phyloP scores from a whole-genome alignment of 2,888 invertebrate species.

The Agrilus mali region DNA sequence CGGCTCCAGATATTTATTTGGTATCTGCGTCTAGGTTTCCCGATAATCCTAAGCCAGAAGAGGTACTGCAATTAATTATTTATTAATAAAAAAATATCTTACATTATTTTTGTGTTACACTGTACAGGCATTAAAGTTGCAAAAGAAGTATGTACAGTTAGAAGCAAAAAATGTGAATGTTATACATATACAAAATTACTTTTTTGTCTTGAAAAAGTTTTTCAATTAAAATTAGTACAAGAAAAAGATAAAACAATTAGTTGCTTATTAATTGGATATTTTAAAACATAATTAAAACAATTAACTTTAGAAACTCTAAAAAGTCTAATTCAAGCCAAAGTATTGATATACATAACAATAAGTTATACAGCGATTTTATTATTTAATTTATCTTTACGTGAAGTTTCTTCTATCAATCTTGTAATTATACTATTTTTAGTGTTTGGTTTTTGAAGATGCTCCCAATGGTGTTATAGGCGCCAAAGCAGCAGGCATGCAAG shows the following conservation, averaged over 20 bases:
- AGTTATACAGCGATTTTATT: too few relatives aligned
- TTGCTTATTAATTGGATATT: too few relatives aligned
- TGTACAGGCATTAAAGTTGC: neutral
- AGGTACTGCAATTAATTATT: slow-evolving; percentile 20
- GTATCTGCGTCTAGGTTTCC: slow-evolving; percentile 47
- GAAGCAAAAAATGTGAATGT: neutral
- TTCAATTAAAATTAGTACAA: too few relatives aligned
- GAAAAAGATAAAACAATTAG: too few relatives aligned
- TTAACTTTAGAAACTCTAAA: too few relatives aligned
- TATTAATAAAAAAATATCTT: neutral
- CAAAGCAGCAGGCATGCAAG: slow-evolving; percentile 47
- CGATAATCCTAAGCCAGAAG: slow-evolving; percentile 35
- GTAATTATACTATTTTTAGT: slow-evolving; percentile 30
- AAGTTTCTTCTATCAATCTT: too few relatives aligned
- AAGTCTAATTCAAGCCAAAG: too few relatives aligned
- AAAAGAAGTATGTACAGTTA: neutral
- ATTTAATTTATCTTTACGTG: too few relatives aligned
- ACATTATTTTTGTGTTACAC: neutral
- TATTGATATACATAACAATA: too few relatives aligned
- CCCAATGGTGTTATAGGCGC: slow-evolving; percentile 50
- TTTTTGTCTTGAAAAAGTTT: too few relatives aligned
- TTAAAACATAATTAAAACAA: too few relatives aligned
- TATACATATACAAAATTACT: too few relatives aligned
- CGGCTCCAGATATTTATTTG: slow-evolving; percentile 56
- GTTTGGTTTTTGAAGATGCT: slow-evolving; percentile 54